Evolutionary conservation across 2,113 vertebrate genomes (phyloP).

Genomic region (Percopsis transmontana): DNA sequence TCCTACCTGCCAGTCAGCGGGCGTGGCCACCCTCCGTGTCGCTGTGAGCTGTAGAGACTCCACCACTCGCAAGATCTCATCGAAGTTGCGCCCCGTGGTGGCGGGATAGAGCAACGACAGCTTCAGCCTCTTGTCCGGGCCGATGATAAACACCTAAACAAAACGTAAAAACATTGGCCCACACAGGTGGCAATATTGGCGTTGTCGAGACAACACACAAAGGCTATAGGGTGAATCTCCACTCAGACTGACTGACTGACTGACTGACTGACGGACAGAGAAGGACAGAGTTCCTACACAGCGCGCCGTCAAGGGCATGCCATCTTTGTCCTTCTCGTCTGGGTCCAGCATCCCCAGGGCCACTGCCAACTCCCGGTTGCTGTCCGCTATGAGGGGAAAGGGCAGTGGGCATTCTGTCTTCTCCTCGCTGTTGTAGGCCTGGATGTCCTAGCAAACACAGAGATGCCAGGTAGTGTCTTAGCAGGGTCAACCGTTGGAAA

Average conservation of each 20-base stretch:
- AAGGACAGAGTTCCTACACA: conserved; percentile 79
- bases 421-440: conserved; percentile 83
- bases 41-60: conserved; percentile 91
- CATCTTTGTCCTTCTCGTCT: conserved; percentile 83
- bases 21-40: conserved; percentile 84
- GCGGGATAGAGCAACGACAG: conserved; percentile 93
- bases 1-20: conserved; percentile 91
- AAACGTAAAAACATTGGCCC: background rate
- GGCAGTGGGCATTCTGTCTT: conserved; percentile 77
- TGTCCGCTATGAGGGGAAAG: conserved; percentile 92
- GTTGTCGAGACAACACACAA: background rate
- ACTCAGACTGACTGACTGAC: no score
- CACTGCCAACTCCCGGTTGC: conserved; percentile 84
- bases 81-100: conserved; percentile 92
- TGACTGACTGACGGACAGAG: no score
- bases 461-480: background rate
- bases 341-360: conserved; percentile 92
- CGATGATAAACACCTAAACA: conserved; percentile 89
- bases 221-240: no score
- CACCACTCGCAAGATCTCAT: conserved; percentile 90
- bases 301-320: conserved; percentile 88
- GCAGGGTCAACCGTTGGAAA: background rate
- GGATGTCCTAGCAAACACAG: conserved; percentile 83
- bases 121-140: conserved; percentile 92
- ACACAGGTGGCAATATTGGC: background rate